phyloP scores from a whole-genome alignment of 2,797 vertebrate genomes.

The Orientallactaga sibirica region DNA sequence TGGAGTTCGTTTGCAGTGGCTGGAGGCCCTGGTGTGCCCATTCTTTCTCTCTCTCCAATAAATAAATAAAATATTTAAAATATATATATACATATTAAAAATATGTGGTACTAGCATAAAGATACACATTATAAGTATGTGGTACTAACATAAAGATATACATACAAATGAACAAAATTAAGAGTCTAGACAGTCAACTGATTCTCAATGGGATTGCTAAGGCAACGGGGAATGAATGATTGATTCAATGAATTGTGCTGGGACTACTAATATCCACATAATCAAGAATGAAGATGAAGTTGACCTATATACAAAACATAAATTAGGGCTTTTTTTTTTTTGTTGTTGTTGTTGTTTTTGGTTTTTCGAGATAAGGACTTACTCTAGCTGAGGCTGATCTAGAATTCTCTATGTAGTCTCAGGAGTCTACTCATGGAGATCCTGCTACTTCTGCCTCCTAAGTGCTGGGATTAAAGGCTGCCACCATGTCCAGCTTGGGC shows the following conservation, averaged over 20 bases:
- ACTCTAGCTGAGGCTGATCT: too few relatives aligned
- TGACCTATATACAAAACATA: neutral
- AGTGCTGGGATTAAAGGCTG: too few relatives aligned
- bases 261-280: neutral
- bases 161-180: neutral
- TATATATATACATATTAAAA: constrained; percentile 1
- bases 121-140: neutral
- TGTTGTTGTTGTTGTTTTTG: too few relatives aligned
- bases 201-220: constrained; percentile 4
- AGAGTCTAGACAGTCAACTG: constrained; percentile 8
- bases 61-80: too few relatives aligned
- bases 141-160: neutral
- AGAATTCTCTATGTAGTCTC: too few relatives aligned
- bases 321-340: too few relatives aligned
- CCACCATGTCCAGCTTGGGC: neutral
- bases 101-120: neutral
- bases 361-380: too few relatives aligned
- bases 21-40: too few relatives aligned
- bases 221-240: constrained; percentile 16
- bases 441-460: too few relatives aligned
- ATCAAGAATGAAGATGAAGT: neutral
- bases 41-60: too few relatives aligned
- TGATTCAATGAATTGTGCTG: constrained; percentile 1
- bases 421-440: too few relatives aligned
- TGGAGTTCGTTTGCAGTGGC: too few relatives aligned